These are phyloP conservation scores for Hormaphis cornu DNA, from an alignment of 1,140 invertebrate species.

Conservation along the genomic window DNA sequence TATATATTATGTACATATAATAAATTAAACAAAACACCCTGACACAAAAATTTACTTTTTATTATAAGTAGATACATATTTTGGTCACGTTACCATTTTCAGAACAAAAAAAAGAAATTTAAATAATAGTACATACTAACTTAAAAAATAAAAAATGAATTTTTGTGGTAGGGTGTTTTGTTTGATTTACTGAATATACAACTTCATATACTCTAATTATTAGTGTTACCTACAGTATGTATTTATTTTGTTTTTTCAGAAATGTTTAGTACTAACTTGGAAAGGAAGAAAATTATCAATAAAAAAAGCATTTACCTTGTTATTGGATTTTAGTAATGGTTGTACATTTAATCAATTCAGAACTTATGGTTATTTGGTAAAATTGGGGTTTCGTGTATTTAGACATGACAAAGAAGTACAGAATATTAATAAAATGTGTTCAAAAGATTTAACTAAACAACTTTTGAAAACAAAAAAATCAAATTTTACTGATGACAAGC, in stretches of 20 bases:
- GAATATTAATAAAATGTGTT: not conserved
- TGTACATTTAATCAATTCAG: slow-evolving; percentile 50
- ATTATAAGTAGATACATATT: no score
- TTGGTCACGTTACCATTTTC: no score
- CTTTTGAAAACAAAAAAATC: not conserved
- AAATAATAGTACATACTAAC: no score
- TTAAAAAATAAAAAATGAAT: no score
- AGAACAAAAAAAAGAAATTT: no score
- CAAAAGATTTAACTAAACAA: not conserved
- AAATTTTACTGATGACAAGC: not conserved
- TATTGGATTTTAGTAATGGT: slow-evolving; percentile 45
- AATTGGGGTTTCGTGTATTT: slow-evolving; percentile 46
- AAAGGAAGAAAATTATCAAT: slow-evolving; percentile 37
- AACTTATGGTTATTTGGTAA: slow-evolving; percentile 52
- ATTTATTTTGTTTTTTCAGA: slow-evolving; percentile 45
- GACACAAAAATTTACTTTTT: no score
- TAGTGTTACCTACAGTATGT: no score
- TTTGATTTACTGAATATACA: no score
- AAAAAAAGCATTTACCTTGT: slow-evolving; percentile 52
- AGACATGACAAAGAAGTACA: slow-evolving; percentile 31
- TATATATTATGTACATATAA: no score
- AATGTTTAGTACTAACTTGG: slow-evolving; percentile 47
- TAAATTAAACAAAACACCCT: no score
- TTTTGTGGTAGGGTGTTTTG: no score
- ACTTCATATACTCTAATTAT: no score